A percentile compares a stretch with the other conserved stretches of the same genome.
phyloP scores from a whole-genome alignment of 2,888 invertebrate species.

The Rhagonycha fulva region DNA sequence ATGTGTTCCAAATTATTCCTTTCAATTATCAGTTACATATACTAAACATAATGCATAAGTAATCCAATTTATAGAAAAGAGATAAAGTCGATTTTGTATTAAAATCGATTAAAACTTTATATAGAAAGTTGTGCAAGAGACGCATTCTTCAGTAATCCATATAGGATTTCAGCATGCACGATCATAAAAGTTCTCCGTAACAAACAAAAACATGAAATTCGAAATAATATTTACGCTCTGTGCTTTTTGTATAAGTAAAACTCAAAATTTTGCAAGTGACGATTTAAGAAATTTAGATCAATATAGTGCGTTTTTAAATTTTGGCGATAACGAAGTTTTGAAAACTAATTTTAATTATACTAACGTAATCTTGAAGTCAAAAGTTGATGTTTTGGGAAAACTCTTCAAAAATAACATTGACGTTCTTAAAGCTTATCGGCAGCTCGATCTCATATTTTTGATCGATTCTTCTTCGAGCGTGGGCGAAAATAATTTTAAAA shows the following conservation, averaged over 20 bases:
- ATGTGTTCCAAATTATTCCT: background rate
- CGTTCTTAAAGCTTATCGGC: slow-evolving; percentile 51
- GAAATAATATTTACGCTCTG: background rate
- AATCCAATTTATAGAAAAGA: background rate
- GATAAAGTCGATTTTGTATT: background rate
- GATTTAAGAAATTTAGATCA: slow-evolving; percentile 31
- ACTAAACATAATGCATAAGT: background rate
- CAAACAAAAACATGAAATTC: background rate
- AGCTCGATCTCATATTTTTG: slow-evolving; percentile 68
- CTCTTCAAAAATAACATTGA: slow-evolving; percentile 61
- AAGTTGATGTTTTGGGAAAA: slow-evolving; percentile 60
- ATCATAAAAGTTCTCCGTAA: background rate
- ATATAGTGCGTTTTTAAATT: slow-evolving; percentile 51
- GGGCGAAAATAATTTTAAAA: slow-evolving; percentile 66
- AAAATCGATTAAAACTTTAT: background rate
- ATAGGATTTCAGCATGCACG: background rate
- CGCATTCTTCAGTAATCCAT: background rate
- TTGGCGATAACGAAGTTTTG: slow-evolving; percentile 48
- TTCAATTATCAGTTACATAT: background rate
- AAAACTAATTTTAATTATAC: slow-evolving; percentile 48
- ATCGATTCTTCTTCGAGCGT: slow-evolving; percentile 74
- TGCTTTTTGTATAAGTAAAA: background rate
- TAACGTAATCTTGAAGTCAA: slow-evolving; percentile 52
- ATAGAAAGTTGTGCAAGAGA: background rate
- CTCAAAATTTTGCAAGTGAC: background rate